A percentile compares a stretch with the other conserved stretches of the same genome.
phyloP scores from a whole-genome alignment of 2,888 invertebrate genomes.

The Cheilosia grossa region DNA sequence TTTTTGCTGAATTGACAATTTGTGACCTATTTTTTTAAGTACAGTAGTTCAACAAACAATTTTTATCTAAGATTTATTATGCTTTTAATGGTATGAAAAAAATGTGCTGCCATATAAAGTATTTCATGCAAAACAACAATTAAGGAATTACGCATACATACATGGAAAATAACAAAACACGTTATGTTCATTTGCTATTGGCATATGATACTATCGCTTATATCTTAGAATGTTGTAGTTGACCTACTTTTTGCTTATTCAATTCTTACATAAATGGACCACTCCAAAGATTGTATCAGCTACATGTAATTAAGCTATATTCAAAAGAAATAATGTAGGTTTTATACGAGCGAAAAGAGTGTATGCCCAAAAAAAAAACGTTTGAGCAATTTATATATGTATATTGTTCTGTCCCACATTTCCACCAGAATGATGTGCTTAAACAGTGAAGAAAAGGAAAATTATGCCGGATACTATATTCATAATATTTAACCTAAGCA shows the following conservation, averaged over 20 bases:
- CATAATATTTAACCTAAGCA: too few relatives aligned
- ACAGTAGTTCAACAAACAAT: not conserved
- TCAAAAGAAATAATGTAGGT: not conserved
- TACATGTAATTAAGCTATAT: not conserved
- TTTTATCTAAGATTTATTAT: not conserved
- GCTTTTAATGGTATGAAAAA: conserved; percentile 5
- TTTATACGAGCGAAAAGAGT: too few relatives aligned
- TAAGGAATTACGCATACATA: conserved; percentile 11
- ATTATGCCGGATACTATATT: not conserved
- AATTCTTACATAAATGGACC: conserved; percentile 24
- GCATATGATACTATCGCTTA: conserved; percentile 25
- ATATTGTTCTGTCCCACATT: not conserved
- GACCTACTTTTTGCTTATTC: conserved; percentile 13
- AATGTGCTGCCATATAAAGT: conserved; percentile 14
- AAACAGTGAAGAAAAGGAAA: not conserved
- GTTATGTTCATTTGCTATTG: not conserved
- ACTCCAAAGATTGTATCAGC: conserved; percentile 23
- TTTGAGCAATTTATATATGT: not conserved
- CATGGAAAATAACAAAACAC: conserved; percentile 4
- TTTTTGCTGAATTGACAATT: not conserved
- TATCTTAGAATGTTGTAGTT: not conserved
- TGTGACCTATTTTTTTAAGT: conserved; percentile 27
- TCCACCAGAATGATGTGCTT: not conserved
- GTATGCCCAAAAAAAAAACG: not conserved
- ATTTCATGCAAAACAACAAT: conserved; percentile 45